Conservation (phyloP, 2,888 invertebrate genomes). For the Clanis bilineata region DNA sequence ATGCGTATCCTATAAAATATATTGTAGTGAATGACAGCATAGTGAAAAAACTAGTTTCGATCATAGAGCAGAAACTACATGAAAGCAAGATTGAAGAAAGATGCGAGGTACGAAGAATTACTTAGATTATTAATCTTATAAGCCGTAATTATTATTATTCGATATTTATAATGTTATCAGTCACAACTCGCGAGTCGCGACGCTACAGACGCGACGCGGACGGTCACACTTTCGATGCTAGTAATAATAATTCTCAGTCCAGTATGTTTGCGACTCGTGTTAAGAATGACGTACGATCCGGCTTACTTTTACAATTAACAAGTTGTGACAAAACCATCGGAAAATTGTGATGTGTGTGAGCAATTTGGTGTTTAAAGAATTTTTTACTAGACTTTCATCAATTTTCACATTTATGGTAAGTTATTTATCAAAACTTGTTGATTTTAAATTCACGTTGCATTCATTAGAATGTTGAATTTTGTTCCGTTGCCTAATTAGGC, state of each 20-base stretch:
- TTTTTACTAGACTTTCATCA: not conserved
- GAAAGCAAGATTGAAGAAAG: too few species aligned
- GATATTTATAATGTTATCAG: too few species aligned
- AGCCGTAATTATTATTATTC: too few species aligned
- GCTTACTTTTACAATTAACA: not conserved
- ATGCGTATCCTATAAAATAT: too few species aligned
- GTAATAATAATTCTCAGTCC: not conserved
- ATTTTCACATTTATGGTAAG: not conserved
- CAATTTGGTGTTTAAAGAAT: not conserved
- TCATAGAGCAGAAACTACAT: too few species aligned
- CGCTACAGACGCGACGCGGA: not conserved
- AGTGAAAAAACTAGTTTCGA: too few species aligned
- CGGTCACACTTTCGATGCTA: not conserved
- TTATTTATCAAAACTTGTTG: not conserved
- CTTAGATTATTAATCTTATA: too few species aligned
- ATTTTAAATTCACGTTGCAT: not conserved
- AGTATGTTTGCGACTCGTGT: not conserved
- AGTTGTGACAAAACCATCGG: not conserved
- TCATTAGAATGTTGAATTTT: not conserved
- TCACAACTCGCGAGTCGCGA: not conserved
- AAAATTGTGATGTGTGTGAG: not conserved
- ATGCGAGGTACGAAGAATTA: too few species aligned
- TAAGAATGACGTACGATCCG: not conserved
- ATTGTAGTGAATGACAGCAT: too few species aligned
- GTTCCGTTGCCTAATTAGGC: not conserved